Conservation (phyloP, 1,140 invertebrate species). For the Daktulosphaira vitifoliae region DNA sequence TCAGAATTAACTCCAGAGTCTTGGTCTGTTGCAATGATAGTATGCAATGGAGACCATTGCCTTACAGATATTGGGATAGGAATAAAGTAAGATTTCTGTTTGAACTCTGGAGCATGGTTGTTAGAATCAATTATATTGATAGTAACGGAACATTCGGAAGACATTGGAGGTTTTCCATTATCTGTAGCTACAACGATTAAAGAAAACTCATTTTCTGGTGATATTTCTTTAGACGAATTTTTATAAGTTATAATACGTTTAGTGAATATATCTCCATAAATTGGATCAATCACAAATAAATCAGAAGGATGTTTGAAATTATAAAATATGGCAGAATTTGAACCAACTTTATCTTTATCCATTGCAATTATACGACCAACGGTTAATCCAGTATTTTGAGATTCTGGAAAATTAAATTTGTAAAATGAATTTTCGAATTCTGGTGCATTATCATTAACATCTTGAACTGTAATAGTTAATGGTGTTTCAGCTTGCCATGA, state of each 20-base stretch:
- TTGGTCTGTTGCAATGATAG: conserved; percentile 65
- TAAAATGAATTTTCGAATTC: conserved; percentile 82
- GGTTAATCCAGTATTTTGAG: conserved; percentile 65
- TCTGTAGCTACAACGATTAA: conserved; percentile 80
- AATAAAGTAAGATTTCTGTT: conserved; percentile 60
- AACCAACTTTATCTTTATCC: conserved; percentile 84
- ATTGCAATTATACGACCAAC: conserved; percentile 81
- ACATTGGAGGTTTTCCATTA: conserved; percentile 85
- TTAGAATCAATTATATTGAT: conserved; percentile 87
- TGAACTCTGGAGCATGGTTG: conserved; percentile 77
- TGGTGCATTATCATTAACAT: conserved; percentile 90
- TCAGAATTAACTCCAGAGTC: conserved; percentile 81
- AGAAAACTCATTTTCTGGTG: conserved; percentile 79
- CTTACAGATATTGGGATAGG: conserved; percentile 70
- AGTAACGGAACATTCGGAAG: conserved; percentile 68
- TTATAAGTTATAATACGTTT: conserved; percentile 75
- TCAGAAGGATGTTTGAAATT: conserved; percentile 81
- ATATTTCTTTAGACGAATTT: conserved; percentile 61
- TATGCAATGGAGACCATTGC: conserved; percentile 59
- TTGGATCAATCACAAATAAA: conserved; percentile 80
- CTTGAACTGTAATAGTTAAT: conserved; percentile 84
- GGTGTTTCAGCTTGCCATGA: conserved; percentile 82
- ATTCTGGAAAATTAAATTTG: conserved; percentile 81
- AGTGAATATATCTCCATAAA: conserved; percentile 79
- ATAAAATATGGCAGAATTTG: conserved; percentile 89